These are phyloP conservation scores for Stigmatopora argus DNA, from an alignment of 2,113 vertebrate species.

Conservation along the genomic window DNA sequence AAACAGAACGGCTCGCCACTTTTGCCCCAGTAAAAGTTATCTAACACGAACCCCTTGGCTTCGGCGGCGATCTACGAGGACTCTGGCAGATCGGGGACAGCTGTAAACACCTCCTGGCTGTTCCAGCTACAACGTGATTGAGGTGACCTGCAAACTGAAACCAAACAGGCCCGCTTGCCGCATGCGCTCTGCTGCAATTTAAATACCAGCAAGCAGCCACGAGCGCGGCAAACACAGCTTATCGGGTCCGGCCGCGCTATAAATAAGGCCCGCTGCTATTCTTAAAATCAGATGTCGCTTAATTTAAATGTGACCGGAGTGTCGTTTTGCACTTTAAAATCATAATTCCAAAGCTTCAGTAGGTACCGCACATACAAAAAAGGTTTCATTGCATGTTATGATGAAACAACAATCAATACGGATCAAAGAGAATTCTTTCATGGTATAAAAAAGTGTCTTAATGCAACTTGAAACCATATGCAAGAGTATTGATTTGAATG, in stretches of 20 bases:
- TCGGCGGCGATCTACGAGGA: slow-evolving; percentile 26
- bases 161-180: slow-evolving; percentile 20
- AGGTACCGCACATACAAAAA: too few relatives aligned
- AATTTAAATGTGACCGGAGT: slow-evolving; percentile 30
- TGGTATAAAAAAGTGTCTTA: neutral
- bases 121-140: slow-evolving; percentile 33
- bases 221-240: slow-evolving; percentile 29
- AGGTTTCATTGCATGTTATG: neutral
- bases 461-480: neutral
- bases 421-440: neutral
- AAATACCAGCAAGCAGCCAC: slow-evolving; percentile 33
- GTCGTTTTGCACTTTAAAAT: too few relatives aligned
- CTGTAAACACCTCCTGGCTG: slow-evolving; percentile 58
- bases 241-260: slow-evolving; percentile 35
- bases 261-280: slow-evolving; percentile 39
- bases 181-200: slow-evolving; percentile 4
- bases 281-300: slow-evolving; percentile 35
- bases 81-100: slow-evolving; percentile 17
- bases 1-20: neutral
- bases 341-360: too few relatives aligned
- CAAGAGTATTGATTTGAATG: too few relatives aligned
- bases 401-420: neutral
- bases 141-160: slow-evolving; percentile 45
- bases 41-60: slow-evolving; percentile 16
- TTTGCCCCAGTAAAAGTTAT: neutral